Evolutionary conservation across 2,113 vertebrate species (phyloP).

Genomic region (Neopipo cinnamomea): DNA sequence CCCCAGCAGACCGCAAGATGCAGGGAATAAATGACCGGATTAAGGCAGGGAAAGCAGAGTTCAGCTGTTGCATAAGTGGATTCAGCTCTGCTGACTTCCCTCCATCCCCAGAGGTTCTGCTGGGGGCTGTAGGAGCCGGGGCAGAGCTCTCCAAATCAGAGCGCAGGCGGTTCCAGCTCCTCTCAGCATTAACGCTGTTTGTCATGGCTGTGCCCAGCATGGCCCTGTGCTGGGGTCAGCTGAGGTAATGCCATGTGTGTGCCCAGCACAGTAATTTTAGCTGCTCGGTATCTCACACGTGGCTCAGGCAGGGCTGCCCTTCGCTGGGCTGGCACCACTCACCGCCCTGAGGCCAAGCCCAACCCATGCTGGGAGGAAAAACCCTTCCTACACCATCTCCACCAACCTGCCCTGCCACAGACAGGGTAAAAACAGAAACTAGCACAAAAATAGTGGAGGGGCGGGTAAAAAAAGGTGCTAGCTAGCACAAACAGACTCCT

Average conservation of each 20-base stretch:
- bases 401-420: not conserved
- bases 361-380: not conserved
- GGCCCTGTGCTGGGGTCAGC: slow-evolving; percentile 8
- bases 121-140: not conserved
- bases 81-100: not conserved
- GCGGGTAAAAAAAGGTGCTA: not conserved
- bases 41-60: slow-evolving; percentile 22
- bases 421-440: not conserved
- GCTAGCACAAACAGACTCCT: not conserved
- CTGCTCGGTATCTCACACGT: not conserved
- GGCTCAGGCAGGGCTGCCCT: not conserved
- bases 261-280: not conserved
- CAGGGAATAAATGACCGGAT: slow-evolving; percentile 2
- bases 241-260: slow-evolving; percentile 3
- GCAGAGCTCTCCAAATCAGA: not conserved
- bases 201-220: not conserved
- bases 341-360: not conserved
- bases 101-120: not conserved
- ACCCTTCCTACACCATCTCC: not conserved
- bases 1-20: not conserved
- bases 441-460: not conserved
- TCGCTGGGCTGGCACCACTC: not conserved
- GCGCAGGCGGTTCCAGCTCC: not conserved
- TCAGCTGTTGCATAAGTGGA: slow-evolving; percentile 16
- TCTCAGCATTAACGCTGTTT: not conserved